A percentile compares a stretch with the other conserved stretches of the same genome.
Conservation (phyloP, 1,140 invertebrate species). For the Chionoecetes opilio region DNA sequence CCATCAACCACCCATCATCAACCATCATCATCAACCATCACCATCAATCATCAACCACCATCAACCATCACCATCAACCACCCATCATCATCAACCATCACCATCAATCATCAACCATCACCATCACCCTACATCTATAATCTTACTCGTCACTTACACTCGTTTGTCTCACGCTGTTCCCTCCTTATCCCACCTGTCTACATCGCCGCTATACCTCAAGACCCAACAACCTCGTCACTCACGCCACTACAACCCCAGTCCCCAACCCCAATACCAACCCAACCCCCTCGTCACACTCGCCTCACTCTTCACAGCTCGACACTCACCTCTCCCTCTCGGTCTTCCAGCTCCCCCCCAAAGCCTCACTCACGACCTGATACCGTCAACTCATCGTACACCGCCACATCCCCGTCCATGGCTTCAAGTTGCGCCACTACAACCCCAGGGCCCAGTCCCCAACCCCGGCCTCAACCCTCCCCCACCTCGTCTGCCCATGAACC, state of each 20-base stretch:
- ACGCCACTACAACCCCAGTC: too few species aligned
- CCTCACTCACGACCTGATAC: background rate
- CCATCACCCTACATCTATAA: background rate
- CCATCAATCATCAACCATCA: too few species aligned
- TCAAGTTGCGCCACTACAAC: background rate
- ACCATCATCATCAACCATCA: too few species aligned
- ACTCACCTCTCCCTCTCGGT: background rate
- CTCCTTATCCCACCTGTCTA: background rate
- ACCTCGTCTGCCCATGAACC: conserved; percentile 4
- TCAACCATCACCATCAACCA: background rate
- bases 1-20: too few species aligned
- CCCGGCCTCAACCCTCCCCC: background rate
- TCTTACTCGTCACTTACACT: background rate
- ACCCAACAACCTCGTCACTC: too few species aligned
- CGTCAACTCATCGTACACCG: conserved; percentile 23
- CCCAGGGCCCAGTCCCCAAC: background rate
- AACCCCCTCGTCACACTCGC: too few species aligned
- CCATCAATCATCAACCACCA: too few species aligned
- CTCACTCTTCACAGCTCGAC: too few species aligned
- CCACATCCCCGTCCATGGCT: background rate
- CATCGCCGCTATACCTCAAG: background rate
- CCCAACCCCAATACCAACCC: too few species aligned
- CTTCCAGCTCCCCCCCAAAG: too few species aligned
- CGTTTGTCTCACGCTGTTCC: background rate
- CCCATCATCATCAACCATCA: background rate